Evolutionary conservation across 1,140 invertebrate genomes (phyloP), one percentile per base, ranked within the genome.

Genomic region (Holcopasites calliopsidis): DNA sequence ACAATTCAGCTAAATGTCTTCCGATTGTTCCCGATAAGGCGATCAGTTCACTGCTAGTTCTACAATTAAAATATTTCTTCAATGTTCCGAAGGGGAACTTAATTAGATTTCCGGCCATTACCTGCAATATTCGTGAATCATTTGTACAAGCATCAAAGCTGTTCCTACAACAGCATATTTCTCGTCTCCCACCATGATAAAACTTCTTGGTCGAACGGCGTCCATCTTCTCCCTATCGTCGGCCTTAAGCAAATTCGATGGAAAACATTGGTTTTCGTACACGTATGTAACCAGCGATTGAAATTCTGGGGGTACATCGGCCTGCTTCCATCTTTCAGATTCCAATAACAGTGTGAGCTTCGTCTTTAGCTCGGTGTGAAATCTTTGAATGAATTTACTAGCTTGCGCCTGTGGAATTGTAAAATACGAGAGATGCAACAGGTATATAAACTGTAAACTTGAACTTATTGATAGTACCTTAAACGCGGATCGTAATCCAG

Each of bases 241-340:
- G 62, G 84, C 28, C 81, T 84, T 76, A 86, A 76, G 72, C 49
- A 88, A 44, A 54, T 88, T 86, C 16, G 79, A 72, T 18, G 93
- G 93, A 89, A 94, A 93, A 85, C 88, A 83, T 76, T 92, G 85
- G 50, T 91, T 88, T 71, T 92, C 82, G 62, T 89, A 64, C 28
- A 92, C 72, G 66, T 83, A 89, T 57, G 80, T 88, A 16, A 98
- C 94, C 57, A 98, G 92, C 71, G 92, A 93, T 91, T 99, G 97
- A 88, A 98, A 96, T 88, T 98, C 96, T 72, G 92, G 89, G 0
- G 97, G 96, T 52, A 99, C 96, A 82, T 98, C 96, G n/a, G 97
- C 96, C 83, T 96, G 94, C 88, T 96, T 97, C 98, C 98, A 99
- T 61, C 95, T 93, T 91, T 99, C 98, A 80, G 94, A 95, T 86